Evolutionary conservation across 1,140 invertebrate species (phyloP), one percentile per base, ranked within the genome.

Genomic region (Coenobita brevimanus): DNA sequence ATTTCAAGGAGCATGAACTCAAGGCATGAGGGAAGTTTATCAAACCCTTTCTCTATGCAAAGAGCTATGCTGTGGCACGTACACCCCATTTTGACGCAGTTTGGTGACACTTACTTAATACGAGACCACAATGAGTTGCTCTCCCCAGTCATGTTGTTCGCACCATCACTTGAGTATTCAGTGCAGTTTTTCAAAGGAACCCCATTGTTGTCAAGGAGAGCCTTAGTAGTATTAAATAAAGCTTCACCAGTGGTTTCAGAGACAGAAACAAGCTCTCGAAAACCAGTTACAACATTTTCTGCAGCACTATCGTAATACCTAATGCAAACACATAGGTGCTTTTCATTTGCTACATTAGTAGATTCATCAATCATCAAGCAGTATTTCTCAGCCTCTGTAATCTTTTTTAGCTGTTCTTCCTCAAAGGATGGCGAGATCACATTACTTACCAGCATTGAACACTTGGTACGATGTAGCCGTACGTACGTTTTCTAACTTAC

Each of bases 141-240:
- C 46, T 67, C 38, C 38, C 83, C 83, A 41, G 64, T 73, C 83
- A 86, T 82, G 73, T 86, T 86, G 43, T 27, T 46, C 6, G 83
- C 83, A 54, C 83, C 83, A 41, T 86, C 83, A 54, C 69, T 76
- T 21, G 67, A 71, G 57, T 71, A 76, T n/a, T 73, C 83, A 38
- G 81, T 79, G 73, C 79, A 81, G 33, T 81, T 81, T n/a, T n/a
- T n/a, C n/a, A n/a, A n/a, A n/a, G n/a, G n/a, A n/a, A 84, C 60
- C 13, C 73, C 43, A 75, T 38, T 57, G 15, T 86, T 75, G 41
- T 38, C 30, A 60, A 78, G 46, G 3, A 79, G 57, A 36, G 46
- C 73, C 71, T 80, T 75, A 54, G 67, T 75, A 57, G 78, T 76
- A 38, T 21, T 78, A 62, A 78, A 88, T 78, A 88, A 81, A 84